Percentiles rank a stretch among this genome's conserved stretches.
These are phyloP conservation scores for Poecilia wingei DNA, from an alignment of 2,797 vertebrate species.

Conservation along the genomic window DNA sequence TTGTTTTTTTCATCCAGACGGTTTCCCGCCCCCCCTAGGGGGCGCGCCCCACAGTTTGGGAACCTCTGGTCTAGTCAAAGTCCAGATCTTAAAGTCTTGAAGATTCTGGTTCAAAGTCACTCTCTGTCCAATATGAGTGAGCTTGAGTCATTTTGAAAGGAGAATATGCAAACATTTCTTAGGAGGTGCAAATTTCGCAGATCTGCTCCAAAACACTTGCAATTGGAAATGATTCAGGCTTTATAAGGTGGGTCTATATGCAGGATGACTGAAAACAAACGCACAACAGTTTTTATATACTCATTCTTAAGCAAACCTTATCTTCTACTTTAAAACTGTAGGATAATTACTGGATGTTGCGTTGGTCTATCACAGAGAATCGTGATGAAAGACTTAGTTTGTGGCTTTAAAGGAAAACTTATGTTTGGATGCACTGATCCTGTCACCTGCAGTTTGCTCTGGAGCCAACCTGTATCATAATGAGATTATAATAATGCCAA, in stretches of 20 bases:
- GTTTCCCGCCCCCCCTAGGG: too few species aligned
- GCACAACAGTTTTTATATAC: not conserved
- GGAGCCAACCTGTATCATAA: not conserved
- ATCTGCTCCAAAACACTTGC: not conserved
- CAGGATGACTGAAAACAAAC: not conserved
- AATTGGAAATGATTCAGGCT: not conserved
- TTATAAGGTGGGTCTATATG: not conserved
- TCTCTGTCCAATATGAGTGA: not conserved
- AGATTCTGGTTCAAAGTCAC: not conserved
- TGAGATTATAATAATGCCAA: not conserved
- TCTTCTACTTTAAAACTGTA: not conserved
- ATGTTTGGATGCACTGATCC: not conserved
- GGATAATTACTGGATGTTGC: not conserved
- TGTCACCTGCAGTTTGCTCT: slow-evolving; percentile 15
- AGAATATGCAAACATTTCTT: not conserved
- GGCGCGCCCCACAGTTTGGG: too few species aligned
- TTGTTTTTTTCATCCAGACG: too few species aligned
- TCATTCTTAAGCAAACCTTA: not conserved
- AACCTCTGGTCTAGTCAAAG: not conserved
- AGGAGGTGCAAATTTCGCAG: not conserved
- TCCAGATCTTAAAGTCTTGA: not conserved
- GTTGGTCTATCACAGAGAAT: not conserved
- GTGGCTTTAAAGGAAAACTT: not conserved
- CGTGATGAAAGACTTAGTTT: not conserved
- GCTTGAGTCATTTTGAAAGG: not conserved